Evolutionary conservation across 1,140 invertebrate genomes (phyloP), one percentile per base, ranked within the genome.

Genomic region (Euglossa dilemma): DNA sequence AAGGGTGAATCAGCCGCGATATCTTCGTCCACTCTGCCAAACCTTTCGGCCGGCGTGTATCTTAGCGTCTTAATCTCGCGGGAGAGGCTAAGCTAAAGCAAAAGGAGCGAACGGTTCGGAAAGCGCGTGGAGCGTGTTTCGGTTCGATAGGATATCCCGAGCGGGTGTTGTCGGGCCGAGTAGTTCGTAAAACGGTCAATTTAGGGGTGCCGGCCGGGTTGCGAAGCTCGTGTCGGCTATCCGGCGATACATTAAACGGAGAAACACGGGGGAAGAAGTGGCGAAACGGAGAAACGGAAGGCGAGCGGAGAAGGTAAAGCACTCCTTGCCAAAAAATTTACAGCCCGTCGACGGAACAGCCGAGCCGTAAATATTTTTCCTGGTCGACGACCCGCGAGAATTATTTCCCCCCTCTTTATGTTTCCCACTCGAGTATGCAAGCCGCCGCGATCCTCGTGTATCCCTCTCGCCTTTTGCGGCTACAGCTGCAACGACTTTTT

Each of bases 301-400:
- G n/a, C 0, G 47, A 36, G 59, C 23, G 61, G 20, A 59, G 67
- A 69, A 80, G 28, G 47, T 45, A 56, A 64, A 64, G 71, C 50
- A 25, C 59, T 52, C 9, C 7, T 74, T 74, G 71, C 79, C 79
- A 74, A 74, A 74, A 80, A 80, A 80, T 74, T 45, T 74, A 74
- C 70, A 64, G 36, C n/a, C 59, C 47, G 70, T 0, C 50, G 79
- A 18, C 18, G 64, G 59, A 74, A 64, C 16, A 80, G n/a, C 50
- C 71, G 80, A 82, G 63, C 73, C 80, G 80, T 69, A 82, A 82
- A 82, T 82, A 82, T 76, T 82, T 82, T 77, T 67, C 63, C 73
- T 77, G 54, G 80, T 52, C 56, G 73, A 59, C 73, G 80, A 77
- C 64, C 74, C 52, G 56, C 64, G 80, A 77, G 74, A 82, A 82